Evolutionary conservation across 1,140 invertebrate species (phyloP).

Genomic region (Papilio aristodemus): DNA sequence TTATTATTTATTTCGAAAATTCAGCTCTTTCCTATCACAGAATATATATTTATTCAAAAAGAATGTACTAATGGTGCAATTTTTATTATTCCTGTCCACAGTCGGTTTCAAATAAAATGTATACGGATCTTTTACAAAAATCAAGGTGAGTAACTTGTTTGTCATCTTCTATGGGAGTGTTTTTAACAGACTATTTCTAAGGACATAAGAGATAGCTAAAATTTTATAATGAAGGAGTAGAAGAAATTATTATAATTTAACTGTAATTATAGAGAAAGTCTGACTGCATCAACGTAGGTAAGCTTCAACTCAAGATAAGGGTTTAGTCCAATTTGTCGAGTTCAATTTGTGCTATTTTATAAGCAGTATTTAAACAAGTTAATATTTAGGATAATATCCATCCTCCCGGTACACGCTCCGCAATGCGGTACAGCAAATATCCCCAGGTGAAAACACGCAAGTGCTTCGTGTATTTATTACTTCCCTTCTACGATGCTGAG

Average conservation of each 20-base stretch:
- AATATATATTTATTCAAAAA: background rate
- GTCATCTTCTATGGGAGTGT: too few relatives aligned
- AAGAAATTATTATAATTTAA: too few relatives aligned
- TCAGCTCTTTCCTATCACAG: background rate
- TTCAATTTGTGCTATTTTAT: too few relatives aligned
- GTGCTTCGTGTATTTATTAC: conserved; percentile 17
- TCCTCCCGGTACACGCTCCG: conserved; percentile 12
- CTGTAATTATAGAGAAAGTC: too few relatives aligned
- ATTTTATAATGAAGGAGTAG: too few relatives aligned
- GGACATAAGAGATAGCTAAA: too few relatives aligned
- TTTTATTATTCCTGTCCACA: background rate
- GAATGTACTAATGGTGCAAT: background rate
- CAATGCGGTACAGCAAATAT: conserved; percentile 25
- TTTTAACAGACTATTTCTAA: too few relatives aligned
- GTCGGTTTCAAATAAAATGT: background rate
- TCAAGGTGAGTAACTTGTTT: too few relatives aligned
- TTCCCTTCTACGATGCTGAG: conserved; percentile 5
- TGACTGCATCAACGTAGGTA: too few relatives aligned
- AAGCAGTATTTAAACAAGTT: background rate
- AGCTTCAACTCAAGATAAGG: too few relatives aligned
- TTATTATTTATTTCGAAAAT: background rate
- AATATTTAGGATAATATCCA: conserved; percentile 24
- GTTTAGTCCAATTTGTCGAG: too few relatives aligned
- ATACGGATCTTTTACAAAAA: background rate
- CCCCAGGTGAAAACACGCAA: conserved; percentile 21